phyloP scores from a whole-genome alignment of 30 jellyfish, hydroid and myxozoan species.

The Clytia hemisphaerica region DNA sequence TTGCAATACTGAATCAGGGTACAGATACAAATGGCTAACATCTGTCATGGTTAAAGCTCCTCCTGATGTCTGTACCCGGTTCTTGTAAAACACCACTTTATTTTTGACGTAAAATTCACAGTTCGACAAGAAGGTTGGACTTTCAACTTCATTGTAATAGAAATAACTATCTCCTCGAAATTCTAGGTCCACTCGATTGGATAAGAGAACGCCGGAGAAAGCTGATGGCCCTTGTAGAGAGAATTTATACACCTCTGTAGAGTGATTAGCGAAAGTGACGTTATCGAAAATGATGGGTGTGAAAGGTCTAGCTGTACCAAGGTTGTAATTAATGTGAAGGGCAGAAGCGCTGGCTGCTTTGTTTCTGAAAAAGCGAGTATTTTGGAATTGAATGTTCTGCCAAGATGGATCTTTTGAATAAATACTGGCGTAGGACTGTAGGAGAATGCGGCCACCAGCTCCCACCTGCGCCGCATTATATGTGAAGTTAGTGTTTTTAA shows the following conservation, averaged over 20 bases:
- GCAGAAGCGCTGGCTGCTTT: constrained; percentile 72
- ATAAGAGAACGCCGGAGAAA: constrained; percentile 54
- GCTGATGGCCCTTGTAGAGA: constrained; percentile 29
- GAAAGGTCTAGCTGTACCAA: neutral
- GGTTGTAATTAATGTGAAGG: constrained; percentile 27
- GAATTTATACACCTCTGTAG: neutral
- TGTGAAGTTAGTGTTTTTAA: constrained; percentile 10
- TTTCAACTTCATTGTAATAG: constrained; percentile 21
- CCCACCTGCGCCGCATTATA: constrained; percentile 53
- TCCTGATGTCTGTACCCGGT: constrained; percentile 46
- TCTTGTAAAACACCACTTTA: constrained; percentile 18
- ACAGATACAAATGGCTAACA: constrained; percentile 53
- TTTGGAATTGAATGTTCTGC: constrained; percentile 16
- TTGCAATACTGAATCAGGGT: constrained; percentile 35
- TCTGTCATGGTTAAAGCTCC: constrained; percentile 77
- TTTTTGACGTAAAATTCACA: constrained; percentile 48
- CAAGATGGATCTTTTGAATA: neutral
- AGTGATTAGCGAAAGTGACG: constrained; percentile 53
- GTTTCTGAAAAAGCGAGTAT: constrained; percentile 26
- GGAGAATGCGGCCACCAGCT: constrained; percentile 56
- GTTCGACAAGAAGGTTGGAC: constrained; percentile 66
- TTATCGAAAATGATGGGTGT: constrained; percentile 31
- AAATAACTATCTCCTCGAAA: constrained; percentile 40
- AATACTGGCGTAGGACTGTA: neutral
- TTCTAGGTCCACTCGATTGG: constrained; percentile 44